Evolutionary conservation across 2,888 invertebrate genomes (phyloP), one percentile per base, ranked within the genome.

Genomic region (Drosophila paucipuncta): DNA sequence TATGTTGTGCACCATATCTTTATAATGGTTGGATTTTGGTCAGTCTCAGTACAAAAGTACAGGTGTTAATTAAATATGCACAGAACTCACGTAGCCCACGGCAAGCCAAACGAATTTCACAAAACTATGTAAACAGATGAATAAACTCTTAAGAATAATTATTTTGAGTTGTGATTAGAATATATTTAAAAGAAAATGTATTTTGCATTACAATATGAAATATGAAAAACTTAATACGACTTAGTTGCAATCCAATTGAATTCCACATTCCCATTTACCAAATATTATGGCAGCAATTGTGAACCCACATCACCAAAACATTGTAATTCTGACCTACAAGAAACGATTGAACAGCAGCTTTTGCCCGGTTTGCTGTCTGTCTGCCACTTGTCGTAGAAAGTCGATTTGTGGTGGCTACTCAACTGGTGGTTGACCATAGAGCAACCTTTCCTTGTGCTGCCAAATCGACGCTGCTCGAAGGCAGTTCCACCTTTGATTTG

Each of bases 401-500:
- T 47, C 47, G 47, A 47, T 68, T 41, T 63, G 54, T 60, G 58
- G 52, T 67, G 58, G 47, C 43, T 64, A 64, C 41, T 66, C 60
- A 22, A 22, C 47, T 47, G 22, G 22, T 25, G 68, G 53, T 67
- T 70, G 76, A 70, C 63, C 76, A 70, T 58, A 60, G 69, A 63
- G 59, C 80, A 25, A 79, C 73, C 70, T 76, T 80, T 79, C 41
- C 60, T 66, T 66, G 63, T 68, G 28, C 61, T 37, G 57, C 28
- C 55, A 30, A 52, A 54, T 41, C n/a, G 41, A 2, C 35, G 25
- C 41, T 13, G 39, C n/a, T 66, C 50, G 22, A 60, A 65, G 63
- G 63, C 72, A 58, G 55, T 66, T 52, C 49, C 47, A 57, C 50
- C 16, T 35, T 33, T 22, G 28, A 84, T 86, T 86, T 76, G 82